A percentile compares a stretch with the other conserved stretches of the same genome.
phyloP scores from a whole-genome alignment of 2,113 vertebrate genomes.

The Phrynosoma platyrhinos region DNA sequence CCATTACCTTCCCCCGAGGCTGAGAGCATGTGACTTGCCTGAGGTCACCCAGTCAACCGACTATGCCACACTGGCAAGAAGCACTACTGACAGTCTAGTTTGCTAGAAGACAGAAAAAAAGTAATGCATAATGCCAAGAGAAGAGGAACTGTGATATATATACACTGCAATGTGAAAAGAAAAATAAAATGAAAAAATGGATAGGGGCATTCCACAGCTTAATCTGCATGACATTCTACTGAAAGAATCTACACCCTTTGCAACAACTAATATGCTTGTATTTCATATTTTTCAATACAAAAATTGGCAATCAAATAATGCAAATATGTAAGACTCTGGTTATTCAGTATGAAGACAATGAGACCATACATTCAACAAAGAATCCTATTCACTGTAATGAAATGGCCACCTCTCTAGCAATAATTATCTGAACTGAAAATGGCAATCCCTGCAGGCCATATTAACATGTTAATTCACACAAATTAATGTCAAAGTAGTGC shows the following conservation, averaged over 20 bases:
- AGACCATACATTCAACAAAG: not conserved
- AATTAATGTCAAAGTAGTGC: not conserved
- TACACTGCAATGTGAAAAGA: not conserved
- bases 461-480: not conserved
- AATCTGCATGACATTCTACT: not conserved
- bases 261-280: not conserved
- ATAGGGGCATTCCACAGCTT: not conserved
- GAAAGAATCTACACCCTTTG: not conserved
- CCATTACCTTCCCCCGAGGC: no score
- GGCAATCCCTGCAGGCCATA: not conserved
- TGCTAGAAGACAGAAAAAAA: not conserved
- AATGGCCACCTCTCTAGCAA: not conserved
- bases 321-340: not conserved
- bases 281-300: not conserved
- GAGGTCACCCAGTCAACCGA: no score
- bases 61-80: no score
- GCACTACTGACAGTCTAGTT: slow-evolving; percentile 2
- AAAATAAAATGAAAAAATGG: not conserved
- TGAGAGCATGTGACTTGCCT: no score
- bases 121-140: not conserved
- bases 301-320: not conserved
- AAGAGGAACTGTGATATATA: slow-evolving; percentile 29
- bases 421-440: not conserved
- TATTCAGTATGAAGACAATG: not conserved
- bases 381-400: not conserved